Evolutionary conservation across 1,140 invertebrate species (phyloP).

Genomic region (Drosophila seguyi): DNA sequence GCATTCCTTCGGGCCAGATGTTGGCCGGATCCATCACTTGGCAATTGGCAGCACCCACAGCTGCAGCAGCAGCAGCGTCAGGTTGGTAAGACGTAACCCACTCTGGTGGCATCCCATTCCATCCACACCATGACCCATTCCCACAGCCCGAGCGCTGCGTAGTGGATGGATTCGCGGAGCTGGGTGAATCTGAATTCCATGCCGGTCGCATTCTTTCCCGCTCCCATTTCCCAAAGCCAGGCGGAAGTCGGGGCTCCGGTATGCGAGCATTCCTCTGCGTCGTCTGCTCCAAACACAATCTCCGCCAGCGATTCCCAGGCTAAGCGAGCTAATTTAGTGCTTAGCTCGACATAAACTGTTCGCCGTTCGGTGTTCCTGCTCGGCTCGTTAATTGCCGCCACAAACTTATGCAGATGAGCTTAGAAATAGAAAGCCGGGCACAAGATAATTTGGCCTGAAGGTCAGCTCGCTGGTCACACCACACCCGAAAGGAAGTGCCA

Average conservation of each 20-base stretch:
- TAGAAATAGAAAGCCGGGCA: constrained; percentile 70
- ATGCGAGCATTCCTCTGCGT: constrained; percentile 57
- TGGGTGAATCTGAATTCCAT: constrained; percentile 59
- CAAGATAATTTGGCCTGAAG: constrained; percentile 63
- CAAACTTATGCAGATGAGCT: constrained; percentile 24
- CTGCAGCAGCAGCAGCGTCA: background rate
- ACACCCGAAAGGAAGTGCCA: constrained; percentile 53
- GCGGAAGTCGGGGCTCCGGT: constrained; percentile 68
- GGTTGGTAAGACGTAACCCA: constrained; percentile 32
- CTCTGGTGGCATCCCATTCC: constrained; percentile 20
- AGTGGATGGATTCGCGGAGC: constrained; percentile 29
- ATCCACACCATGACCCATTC: constrained; percentile 71
- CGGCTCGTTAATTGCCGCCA: constrained; percentile 21
- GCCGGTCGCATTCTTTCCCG: constrained; percentile 60
- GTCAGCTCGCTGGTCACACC: constrained; percentile 44
- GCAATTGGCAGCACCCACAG: constrained; percentile 43
- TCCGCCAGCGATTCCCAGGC: constrained; percentile 38
- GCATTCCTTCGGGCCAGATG: constrained; percentile 38
- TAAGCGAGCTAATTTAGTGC: constrained; percentile 66
- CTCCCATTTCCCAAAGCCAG: constrained; percentile 57
- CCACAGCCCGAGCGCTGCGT: constrained; percentile 63
- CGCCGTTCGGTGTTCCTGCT: constrained; percentile 33
- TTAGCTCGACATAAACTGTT: constrained; percentile 51
- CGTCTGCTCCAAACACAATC: constrained; percentile 5
- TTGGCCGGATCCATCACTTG: constrained; percentile 19